A percentile compares a stretch with the other conserved stretches of the same genome.
Evolutionary conservation across 2,113 vertebrate genomes (phyloP).

Genomic region (Vidua chalybeata): DNA sequence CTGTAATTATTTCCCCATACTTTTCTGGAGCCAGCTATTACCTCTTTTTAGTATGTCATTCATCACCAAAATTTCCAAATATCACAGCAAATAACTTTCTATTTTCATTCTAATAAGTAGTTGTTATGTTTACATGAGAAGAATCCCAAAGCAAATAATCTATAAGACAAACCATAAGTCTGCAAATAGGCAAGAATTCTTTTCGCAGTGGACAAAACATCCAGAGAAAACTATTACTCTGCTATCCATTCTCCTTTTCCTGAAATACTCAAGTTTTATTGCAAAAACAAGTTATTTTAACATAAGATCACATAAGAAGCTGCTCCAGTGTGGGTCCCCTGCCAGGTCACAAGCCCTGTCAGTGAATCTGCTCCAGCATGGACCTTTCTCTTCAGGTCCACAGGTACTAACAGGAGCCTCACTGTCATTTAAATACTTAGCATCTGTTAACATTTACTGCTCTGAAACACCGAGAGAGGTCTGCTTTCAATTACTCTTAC

Average conservation of each 20-base stretch:
- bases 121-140: not conserved
- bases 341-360: not conserved
- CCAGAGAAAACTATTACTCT: not conserved
- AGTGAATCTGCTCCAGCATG: not conserved
- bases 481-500: not conserved
- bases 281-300: not conserved
- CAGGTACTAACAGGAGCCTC: not conserved
- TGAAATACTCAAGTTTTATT: not conserved
- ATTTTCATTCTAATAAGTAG: not conserved
- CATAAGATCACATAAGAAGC: not conserved
- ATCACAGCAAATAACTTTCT: slow-evolving; percentile 18
- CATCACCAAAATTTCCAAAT: slow-evolving; percentile 33
- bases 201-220: not conserved
- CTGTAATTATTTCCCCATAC: slow-evolving; percentile 24
- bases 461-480: not conserved
- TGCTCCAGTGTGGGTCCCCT: not conserved
- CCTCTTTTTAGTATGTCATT: not conserved
- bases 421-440: not conserved
- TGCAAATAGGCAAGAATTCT: not conserved
- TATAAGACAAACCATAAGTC: not conserved
- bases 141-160: not conserved
- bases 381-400: not conserved
- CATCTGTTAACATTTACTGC: not conserved
- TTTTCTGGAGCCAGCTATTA: not conserved
- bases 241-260: not conserved